Base-by-base conservation (phyloP, 1,140 invertebrate species). In the Piezodorus guildinii region DNA sequence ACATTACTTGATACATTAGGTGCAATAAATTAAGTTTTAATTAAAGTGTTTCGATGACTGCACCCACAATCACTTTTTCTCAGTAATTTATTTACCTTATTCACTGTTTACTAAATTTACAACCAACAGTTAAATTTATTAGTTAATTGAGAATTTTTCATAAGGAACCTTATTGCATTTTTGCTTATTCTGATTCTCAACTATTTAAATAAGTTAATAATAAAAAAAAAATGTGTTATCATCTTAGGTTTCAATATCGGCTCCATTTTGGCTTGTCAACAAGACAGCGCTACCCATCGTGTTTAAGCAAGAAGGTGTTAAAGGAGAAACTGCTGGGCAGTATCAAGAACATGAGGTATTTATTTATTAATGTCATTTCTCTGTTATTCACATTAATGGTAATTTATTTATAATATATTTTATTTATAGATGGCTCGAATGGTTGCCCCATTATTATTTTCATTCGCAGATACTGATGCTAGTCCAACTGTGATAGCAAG, bases 201-300 rank as follows among this genome's bases (percentile, higher is more conserved):
- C 21, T 17, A 49, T 49, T 2, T n/a, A 14, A 19, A 19, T 49
- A 17, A 6, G 2, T 6, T 19, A n/a, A 10, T 10, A n/a, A 19
- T 49, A 49, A 49, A 19, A 19, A 3, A 1, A 49, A 25, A 45
- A 61, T 30, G 15, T 54, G 16, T 72, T 21, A 76, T n/a, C n/a
- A n/a, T 72, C 39, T 74, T 81, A 91, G 80, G 80, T 96, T 61
- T 84, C 82, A 52, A 79, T 97, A 16, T 87, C 83, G 65, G 88
- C 91, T 21, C 87, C 88, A 0, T 96, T 89, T 76, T 98, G 96
- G 95, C 84, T 99, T 67, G 83, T 98, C 27, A 98, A 99, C 74
- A 90, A 90, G 74, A 93, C 91, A 16, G 95, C 94, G 0, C 77
- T 98, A 45, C 94, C 95, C 1, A 74, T 98, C n/a, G 85, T 98